These are phyloP conservation scores for Artibeus lituratus DNA, from an alignment of 2,797 vertebrate species.

Conservation along the genomic window DNA sequence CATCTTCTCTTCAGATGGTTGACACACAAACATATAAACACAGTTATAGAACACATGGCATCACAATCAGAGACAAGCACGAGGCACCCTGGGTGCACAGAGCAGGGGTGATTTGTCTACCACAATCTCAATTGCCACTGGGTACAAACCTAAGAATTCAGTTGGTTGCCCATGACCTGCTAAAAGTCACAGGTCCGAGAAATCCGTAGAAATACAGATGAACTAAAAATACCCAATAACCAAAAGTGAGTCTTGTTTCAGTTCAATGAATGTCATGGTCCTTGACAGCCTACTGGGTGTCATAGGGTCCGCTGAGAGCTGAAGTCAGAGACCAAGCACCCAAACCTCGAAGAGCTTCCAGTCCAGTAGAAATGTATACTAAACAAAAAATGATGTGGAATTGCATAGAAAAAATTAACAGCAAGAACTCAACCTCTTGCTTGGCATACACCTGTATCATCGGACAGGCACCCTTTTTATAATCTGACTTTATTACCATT, in stretches of 20 bases:
- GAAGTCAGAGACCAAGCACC: background rate
- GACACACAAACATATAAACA: background rate
- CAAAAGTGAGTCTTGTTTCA: background rate
- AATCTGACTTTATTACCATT: background rate
- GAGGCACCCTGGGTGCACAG: accelerated
- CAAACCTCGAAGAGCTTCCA: background rate
- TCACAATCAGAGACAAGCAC: background rate
- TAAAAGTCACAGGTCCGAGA: background rate
- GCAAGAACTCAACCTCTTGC: background rate
- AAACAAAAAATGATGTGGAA: background rate
- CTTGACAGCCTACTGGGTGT: background rate
- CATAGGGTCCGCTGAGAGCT: background rate
- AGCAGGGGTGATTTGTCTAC: background rate
- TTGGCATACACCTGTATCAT: background rate
- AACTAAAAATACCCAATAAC: background rate
- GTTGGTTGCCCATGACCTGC: background rate
- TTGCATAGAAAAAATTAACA: background rate
- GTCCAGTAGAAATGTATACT: background rate
- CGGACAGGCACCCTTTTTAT: background rate
- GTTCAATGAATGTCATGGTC: background rate
- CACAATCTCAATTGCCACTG: background rate
- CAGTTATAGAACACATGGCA: accelerated
- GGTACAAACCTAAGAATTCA: background rate
- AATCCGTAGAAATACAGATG: background rate
- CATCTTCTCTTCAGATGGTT: background rate